Evolutionary conservation across 2,797 vertebrate species (phyloP).

Genomic region (Tenualosa ilisha): DNA sequence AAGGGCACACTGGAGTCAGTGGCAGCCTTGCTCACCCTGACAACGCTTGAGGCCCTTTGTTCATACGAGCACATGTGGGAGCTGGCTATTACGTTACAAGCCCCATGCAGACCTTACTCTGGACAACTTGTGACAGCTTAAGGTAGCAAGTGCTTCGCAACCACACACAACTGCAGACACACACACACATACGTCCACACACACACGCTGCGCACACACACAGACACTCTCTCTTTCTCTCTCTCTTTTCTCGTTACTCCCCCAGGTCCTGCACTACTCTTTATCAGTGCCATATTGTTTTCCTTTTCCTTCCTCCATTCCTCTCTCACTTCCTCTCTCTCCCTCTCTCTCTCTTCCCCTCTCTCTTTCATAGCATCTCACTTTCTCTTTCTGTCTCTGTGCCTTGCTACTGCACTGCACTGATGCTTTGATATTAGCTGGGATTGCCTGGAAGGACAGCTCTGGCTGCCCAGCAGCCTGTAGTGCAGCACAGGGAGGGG

Average conservation of each 20-base stretch:
- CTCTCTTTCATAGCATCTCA: conserved; percentile 36
- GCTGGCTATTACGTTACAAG: conserved; percentile 49
- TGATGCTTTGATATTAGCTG: conserved; percentile 6
- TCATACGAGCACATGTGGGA: conserved; percentile 37
- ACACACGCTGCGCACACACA: conserved; percentile 36
- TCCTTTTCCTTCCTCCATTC: conserved; percentile 31
- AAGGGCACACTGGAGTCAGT: conserved; percentile 2
- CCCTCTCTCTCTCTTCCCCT: conserved; percentile 35
- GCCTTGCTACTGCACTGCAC: conserved; percentile 31
- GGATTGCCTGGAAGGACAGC: conserved; percentile 36
- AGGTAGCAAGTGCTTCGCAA: conserved; percentile 20
- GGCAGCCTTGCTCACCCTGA: conserved; percentile 32
- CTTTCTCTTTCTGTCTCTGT: conserved; percentile 40
- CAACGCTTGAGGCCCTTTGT: conserved; percentile 32
- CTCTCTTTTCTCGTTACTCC: too few species aligned
- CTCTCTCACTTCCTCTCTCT: conserved; percentile 43
- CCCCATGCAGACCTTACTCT: conserved; percentile 55
- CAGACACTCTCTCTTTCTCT: conserved; percentile 32
- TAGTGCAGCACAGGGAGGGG: conserved; percentile 62
- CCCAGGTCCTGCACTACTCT: conserved; percentile 28
- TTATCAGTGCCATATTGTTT: conserved; percentile 33
- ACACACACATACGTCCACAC: not conserved
- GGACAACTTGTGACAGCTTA: conserved; percentile 46
- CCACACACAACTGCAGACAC: conserved; percentile 34
- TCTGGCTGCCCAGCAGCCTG: conserved; percentile 55